Conservation (phyloP, 2,797 vertebrate species). For the Valencia hispanica region DNA sequence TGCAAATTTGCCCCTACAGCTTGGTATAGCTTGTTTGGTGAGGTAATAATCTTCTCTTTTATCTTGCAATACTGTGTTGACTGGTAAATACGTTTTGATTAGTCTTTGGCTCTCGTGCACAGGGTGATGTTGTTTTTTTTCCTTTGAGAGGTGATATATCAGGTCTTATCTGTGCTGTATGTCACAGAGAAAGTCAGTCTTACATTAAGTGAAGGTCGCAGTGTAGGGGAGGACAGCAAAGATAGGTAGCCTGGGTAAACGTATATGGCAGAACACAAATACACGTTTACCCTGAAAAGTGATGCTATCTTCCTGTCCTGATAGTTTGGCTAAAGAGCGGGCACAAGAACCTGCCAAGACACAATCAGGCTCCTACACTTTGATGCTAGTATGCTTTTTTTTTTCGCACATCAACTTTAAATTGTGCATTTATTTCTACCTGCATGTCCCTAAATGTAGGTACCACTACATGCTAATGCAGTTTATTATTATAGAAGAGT, state of each 20-base stretch:
- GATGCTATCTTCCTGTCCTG: constrained; percentile 70
- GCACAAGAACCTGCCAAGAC: constrained; percentile 22
- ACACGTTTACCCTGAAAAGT: constrained; percentile 52
- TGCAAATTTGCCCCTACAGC: not conserved
- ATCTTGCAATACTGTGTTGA: not conserved
- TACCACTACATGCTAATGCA: no score
- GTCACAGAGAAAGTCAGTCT: constrained; percentile 51
- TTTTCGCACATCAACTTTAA: not conserved
- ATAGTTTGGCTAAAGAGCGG: constrained; percentile 46
- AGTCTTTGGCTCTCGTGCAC: not conserved
- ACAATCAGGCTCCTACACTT: constrained; percentile 17
- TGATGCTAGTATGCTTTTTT: constrained; percentile 11
- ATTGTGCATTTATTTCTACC: not conserved
- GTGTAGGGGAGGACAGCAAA: constrained; percentile 51
- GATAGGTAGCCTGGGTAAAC: constrained; percentile 66
- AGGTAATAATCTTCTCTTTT: not conserved
- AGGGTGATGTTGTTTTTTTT: constrained; percentile 16
- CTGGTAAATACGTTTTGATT: constrained; percentile 16
- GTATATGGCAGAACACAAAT: constrained; percentile 49
- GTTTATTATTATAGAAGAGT: not conserved
- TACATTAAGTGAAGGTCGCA: constrained; percentile 73
- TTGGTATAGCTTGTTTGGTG: not conserved
- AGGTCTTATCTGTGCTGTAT: constrained; percentile 53
- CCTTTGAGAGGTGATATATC: constrained; percentile 30
- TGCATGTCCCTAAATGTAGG: not conserved